Evolutionary conservation across 2,797 vertebrate genomes (phyloP).

Genomic region (Jordanella pulchra): DNA sequence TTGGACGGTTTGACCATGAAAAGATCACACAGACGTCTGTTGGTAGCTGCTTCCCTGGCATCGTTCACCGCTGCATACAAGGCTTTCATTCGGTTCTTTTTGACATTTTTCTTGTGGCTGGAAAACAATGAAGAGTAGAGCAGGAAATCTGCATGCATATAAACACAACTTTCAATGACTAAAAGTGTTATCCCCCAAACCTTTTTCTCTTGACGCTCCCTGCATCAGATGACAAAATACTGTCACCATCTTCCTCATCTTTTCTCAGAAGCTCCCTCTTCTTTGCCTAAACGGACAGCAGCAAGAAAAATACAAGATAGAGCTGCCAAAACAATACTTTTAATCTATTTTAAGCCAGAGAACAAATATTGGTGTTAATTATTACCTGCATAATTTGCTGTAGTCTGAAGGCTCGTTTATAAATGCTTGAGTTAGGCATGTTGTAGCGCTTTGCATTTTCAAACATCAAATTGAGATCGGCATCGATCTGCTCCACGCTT

Average conservation of each 20-base stretch:
- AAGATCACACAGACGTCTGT: slow-evolving; percentile 92
- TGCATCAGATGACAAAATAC: slow-evolving; percentile 92
- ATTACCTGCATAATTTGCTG: slow-evolving; percentile 96
- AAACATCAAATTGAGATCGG: slow-evolving; percentile 94
- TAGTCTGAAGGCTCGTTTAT: slow-evolving; percentile 94
- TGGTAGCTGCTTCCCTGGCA: slow-evolving; percentile 85
- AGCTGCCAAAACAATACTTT: not conserved
- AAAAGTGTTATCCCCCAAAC: slow-evolving; percentile 61
- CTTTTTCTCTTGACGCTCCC: slow-evolving; percentile 94
- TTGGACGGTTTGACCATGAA: slow-evolving; percentile 99
- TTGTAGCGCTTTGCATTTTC: slow-evolving; percentile 99
- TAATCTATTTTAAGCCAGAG: not conserved
- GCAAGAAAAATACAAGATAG: not conserved
- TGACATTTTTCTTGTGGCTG: slow-evolving; percentile 94
- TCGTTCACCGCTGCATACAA: slow-evolving; percentile 91
- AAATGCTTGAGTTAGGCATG: slow-evolving; percentile 96
- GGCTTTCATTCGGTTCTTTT: slow-evolving; percentile 94
- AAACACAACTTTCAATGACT: not conserved
- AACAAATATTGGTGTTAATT: slow-evolving; percentile 2
- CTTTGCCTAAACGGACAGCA: slow-evolving; percentile 82
- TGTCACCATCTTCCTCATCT: slow-evolving; percentile 95
- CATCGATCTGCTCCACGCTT: slow-evolving; percentile 90
- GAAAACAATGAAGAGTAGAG: slow-evolving; percentile 16
- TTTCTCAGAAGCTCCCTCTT: slow-evolving; percentile 91
- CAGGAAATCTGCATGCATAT: not conserved